Percentiles rank a stretch among this genome's conserved stretches.
These are phyloP conservation scores for Thunnus albacares DNA, from an alignment of 2,797 vertebrate species.

Conservation along the genomic window DNA sequence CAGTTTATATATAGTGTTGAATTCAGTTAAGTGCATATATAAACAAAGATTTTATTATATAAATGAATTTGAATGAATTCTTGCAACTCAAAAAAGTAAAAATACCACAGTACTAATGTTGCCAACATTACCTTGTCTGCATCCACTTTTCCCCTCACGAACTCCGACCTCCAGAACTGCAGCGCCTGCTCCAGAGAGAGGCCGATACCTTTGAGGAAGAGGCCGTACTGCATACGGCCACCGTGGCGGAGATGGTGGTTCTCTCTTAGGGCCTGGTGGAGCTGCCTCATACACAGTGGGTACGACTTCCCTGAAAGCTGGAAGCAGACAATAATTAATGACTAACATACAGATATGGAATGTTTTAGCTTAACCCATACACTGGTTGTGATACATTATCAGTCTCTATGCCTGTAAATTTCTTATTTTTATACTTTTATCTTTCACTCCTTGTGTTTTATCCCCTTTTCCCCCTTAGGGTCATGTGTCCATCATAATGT, in stretches of 20 bases:
- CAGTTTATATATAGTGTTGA: not conserved
- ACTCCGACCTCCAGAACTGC: constrained; percentile 98
- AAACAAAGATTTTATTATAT: not conserved
- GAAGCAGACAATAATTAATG: constrained; percentile 19
- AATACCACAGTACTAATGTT: not conserved
- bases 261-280: constrained; percentile 93
- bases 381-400: too few relatives aligned
- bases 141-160: constrained; percentile 94
- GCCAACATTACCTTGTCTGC: constrained; percentile 91
- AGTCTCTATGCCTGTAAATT: not conserved
- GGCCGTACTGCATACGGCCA: constrained; percentile 97
- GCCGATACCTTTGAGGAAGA: constrained; percentile 97
- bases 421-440: not conserved
- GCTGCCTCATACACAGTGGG: constrained; percentile 95
- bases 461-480: not conserved
- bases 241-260: constrained; percentile 96
- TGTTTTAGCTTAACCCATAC: too few relatives aligned
- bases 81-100: not conserved
- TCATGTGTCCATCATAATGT: constrained; percentile 1
- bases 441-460: not conserved
- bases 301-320: constrained; percentile 94
- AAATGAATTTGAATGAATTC: not conserved
- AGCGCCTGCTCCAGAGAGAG: constrained; percentile 95
- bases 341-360: not conserved
- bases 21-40: not conserved